Evolutionary conservation across 1,140 invertebrate genomes (phyloP).

Genomic region (Sitophilus oryzae): DNA sequence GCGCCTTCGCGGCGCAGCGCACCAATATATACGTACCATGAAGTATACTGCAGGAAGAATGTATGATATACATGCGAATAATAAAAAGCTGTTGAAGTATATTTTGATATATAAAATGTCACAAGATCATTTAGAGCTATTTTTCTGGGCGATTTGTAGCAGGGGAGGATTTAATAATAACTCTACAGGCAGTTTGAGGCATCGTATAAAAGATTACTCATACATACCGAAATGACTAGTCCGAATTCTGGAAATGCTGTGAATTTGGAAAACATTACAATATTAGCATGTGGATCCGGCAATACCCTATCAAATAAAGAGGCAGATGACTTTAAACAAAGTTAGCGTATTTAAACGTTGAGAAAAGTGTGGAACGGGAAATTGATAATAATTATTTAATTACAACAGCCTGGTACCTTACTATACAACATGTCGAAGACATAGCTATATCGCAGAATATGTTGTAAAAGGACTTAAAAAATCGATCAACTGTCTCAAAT

Average conservation of each 20-base stretch:
- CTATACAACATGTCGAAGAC: background rate
- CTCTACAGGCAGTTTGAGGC: too few species aligned
- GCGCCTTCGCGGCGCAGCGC: too few species aligned
- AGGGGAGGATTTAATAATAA: conserved; percentile 24
- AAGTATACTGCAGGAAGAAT: too few species aligned
- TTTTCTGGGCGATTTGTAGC: conserved; percentile 23
- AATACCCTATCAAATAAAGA: background rate
- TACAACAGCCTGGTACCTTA: background rate
- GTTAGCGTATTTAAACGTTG: background rate
- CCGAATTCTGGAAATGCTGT: conserved; percentile 16
- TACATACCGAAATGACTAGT: conserved; percentile 10
- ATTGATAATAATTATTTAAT: background rate
- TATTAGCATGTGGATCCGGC: conserved; percentile 1
- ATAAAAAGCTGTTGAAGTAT: too few species aligned
- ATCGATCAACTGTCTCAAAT: background rate
- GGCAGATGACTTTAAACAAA: background rate
- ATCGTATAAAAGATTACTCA: conserved; percentile 20
- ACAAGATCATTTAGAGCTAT: too few species aligned
- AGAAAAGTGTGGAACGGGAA: background rate
- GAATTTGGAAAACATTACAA: conserved; percentile 12
- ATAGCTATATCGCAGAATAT: conserved; percentile 2
- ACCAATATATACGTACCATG: too few species aligned
- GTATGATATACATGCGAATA: too few species aligned
- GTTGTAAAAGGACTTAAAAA: conserved; percentile 12
- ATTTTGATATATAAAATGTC: too few species aligned